Evolutionary conservation across 1,140 invertebrate species (phyloP).

Genomic region (Bilobella aurantiaca): DNA sequence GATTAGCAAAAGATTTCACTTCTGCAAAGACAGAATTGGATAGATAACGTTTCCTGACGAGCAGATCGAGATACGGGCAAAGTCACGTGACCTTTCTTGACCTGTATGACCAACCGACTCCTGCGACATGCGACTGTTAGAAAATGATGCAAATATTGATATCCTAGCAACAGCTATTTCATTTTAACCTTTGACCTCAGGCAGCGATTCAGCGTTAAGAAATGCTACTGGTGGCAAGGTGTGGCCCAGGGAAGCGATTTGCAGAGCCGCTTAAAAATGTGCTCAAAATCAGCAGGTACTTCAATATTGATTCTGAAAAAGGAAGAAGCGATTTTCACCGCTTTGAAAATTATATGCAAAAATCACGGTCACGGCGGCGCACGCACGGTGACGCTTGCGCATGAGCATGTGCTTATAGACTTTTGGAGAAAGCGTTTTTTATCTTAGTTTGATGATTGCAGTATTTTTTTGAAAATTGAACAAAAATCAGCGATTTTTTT

Average conservation of each 20-base stretch:
- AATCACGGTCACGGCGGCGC: not conserved
- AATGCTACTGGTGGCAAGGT: conserved; percentile 29
- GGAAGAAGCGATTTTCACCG: not conserved
- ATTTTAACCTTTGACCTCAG: conserved; percentile 14
- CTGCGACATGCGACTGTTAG: too few relatives aligned
- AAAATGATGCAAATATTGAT: too few relatives aligned
- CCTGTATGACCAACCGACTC: too few relatives aligned
- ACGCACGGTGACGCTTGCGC: not conserved
- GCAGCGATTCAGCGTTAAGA: conserved; percentile 26
- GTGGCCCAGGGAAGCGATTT: conserved; percentile 28
- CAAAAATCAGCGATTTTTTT: not conserved
- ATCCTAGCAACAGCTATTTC: not conserved
- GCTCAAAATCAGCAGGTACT: conserved; percentile 34
- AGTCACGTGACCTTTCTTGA: too few relatives aligned
- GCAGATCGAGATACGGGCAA: too few relatives aligned
- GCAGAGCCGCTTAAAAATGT: conserved; percentile 31
- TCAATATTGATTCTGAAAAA: not conserved
- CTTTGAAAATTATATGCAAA: not conserved
- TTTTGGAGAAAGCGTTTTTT: too few relatives aligned
- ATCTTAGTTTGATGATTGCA: too few relatives aligned
- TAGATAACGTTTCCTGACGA: too few relatives aligned
- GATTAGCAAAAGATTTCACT: too few relatives aligned
- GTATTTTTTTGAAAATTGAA: not conserved
- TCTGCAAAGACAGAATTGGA: too few relatives aligned
- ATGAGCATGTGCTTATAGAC: not conserved